Evolutionary conservation across 2,113 vertebrate genomes (phyloP), one percentile per base, ranked within the genome.

Genomic region (Pelecanus crispus): DNA sequence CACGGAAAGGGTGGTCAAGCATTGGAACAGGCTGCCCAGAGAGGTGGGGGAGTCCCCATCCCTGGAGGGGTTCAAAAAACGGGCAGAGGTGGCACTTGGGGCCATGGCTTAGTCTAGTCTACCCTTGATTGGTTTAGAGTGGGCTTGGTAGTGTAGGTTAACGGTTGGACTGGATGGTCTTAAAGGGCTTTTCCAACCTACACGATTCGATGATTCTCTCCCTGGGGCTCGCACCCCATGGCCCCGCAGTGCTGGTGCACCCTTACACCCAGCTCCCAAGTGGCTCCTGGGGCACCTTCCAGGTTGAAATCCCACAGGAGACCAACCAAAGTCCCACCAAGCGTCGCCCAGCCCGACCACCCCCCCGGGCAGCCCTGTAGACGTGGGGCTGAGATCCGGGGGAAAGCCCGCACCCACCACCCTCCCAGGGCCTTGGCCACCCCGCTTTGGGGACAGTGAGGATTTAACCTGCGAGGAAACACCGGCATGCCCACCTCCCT

Each of bases 331-430:
- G 25, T 32, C 9, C 42, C 42, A 55, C 18, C 36, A 9, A 22
- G 14, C 11, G 2, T 12, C 5, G 0, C 2, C 40, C 40, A 17
- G 10, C 4, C 13, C 20, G 2, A 18, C 18, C 17, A 5, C 17
- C 26, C 34, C 53, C n/a, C 8, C 4, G 16, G 29, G 59, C 14
- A 49, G 14, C 29, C n/a, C 36, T 11, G 2, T 17, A 25, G 2
- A 9, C 1, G 1, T 16, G 31, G n/a, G 44, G 25, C 19, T 17
- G 42, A 72, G 67, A 24, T n/a, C 56, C 11, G 9, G 0, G 2
- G 52, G 24, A 29, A n/a, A 36, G 6, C 26, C 7, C 1, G 31
- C 9, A 50, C 11, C 36, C 26, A 3, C 4, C 1, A 0, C 21
- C n/a, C 40, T 55, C n/a, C 28, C 7, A 1, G 11, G 18, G 18